phyloP scores from a whole-genome alignment of 2,797 vertebrate species.

The Buceros bicornis region DNA sequence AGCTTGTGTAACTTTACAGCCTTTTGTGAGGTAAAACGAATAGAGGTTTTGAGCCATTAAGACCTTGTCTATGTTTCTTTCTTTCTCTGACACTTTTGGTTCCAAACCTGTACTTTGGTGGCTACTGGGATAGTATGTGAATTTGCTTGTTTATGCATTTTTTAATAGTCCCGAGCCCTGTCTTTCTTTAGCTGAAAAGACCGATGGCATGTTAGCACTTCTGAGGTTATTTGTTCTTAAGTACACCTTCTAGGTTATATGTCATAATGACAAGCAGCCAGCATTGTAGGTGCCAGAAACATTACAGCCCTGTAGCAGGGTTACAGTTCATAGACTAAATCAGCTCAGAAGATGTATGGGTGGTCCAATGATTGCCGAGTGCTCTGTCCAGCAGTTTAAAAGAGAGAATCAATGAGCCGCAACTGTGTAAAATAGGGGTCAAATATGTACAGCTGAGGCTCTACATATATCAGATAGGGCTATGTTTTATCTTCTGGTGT shows the following conservation, averaged over 20 bases:
- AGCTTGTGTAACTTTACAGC: not conserved
- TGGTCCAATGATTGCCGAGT: constrained; percentile 69
- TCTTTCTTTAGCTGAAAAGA: constrained; percentile 55
- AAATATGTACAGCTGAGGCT: constrained; percentile 82
- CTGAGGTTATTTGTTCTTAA: constrained; percentile 78
- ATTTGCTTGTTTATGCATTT: constrained; percentile 37
- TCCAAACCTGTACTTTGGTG: not conserved
- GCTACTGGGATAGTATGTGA: not conserved
- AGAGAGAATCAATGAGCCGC: constrained; percentile 80
- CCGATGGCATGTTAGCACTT: constrained; percentile 65
- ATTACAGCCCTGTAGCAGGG: constrained; percentile 61
- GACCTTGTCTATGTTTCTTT: not conserved
- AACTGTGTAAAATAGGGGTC: constrained; percentile 83
- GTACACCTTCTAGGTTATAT: constrained; percentile 76
- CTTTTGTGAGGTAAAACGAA: not conserved
- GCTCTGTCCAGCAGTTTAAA: constrained; percentile 73
- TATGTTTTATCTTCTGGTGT: constrained; percentile 69
- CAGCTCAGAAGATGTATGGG: constrained; percentile 78
- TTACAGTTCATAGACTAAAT: constrained; percentile 78
- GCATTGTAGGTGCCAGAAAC: constrained; percentile 54
- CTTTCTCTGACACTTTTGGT: not conserved
- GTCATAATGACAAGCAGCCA: constrained; percentile 78
- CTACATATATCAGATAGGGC: constrained; percentile 69
- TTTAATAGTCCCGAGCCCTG: not conserved
- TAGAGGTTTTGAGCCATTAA: not conserved